A percentile compares a stretch with the other conserved stretches of the same genome.
These are phyloP conservation scores for Poecilia latipinna DNA, from an alignment of 2,113 vertebrate species.

Conservation along the genomic window DNA sequence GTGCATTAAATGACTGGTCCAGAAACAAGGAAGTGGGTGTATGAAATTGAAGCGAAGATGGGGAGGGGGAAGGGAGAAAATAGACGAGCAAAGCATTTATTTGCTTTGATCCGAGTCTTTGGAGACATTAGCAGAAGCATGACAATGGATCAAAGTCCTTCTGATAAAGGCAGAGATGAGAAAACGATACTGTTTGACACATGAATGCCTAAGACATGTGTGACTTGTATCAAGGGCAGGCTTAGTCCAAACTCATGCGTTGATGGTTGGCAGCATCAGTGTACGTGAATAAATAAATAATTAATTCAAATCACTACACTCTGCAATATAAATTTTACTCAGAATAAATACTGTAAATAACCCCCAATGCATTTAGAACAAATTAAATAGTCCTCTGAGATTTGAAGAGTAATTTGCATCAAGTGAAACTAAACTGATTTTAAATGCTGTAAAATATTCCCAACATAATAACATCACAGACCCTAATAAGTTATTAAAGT, in stretches of 20 bases:
- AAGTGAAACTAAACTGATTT: slow-evolving; percentile 32
- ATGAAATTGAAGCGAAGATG: slow-evolving; percentile 53
- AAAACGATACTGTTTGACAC: slow-evolving; percentile 40
- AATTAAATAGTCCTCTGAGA: slow-evolving; percentile 11
- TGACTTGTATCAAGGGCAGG: slow-evolving; percentile 31
- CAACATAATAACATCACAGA: slow-evolving; percentile 34
- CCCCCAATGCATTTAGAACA: slow-evolving; percentile 10
- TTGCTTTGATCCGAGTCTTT: slow-evolving; percentile 55
- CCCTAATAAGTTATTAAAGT: slow-evolving; percentile 6
- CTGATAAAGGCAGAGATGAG: slow-evolving; percentile 20
- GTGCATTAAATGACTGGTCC: slow-evolving; percentile 67
- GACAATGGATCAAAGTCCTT: slow-evolving; percentile 47
- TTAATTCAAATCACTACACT: slow-evolving; percentile 10
- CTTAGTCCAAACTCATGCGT: slow-evolving; percentile 21
- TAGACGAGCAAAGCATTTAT: slow-evolving; percentile 26
- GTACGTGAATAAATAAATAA: slow-evolving; percentile 7
- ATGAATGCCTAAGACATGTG: slow-evolving; percentile 24
- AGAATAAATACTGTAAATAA: neutral
- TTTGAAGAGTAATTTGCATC: slow-evolving; percentile 18
- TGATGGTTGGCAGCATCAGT: slow-evolving; percentile 21
- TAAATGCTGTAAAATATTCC: slow-evolving; percentile 15
- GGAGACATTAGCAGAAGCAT: slow-evolving; percentile 46
- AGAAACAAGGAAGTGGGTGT: slow-evolving; percentile 55
- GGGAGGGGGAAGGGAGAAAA: neutral
- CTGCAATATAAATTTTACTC: slow-evolving; percentile 6